Evolutionary conservation across 2,797 vertebrate genomes (phyloP), one percentile per base, ranked within the genome.

Genomic region (Tapirus indicus): DNA sequence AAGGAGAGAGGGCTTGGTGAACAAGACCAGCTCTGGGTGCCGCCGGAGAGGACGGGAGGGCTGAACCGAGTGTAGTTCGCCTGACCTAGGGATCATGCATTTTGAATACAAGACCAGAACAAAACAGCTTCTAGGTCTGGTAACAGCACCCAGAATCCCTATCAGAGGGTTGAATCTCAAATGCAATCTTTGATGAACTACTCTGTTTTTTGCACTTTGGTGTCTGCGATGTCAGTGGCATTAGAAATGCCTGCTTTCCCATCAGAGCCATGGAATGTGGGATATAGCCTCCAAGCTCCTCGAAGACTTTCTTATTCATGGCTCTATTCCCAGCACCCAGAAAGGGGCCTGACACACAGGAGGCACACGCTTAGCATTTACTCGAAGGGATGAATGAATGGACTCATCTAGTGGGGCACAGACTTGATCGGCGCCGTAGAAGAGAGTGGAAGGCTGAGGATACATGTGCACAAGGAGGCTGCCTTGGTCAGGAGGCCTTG

Each of bases 251-350:
- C 35, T 23, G 10, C 52, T 91, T 23, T 35, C 35, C 52, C 1
- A 0, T 0, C 6, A 32, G 54, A 62, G 60, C 27, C 69, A 2
- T 0, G 0, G 10, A 18, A 14, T 2, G 0, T 52, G 20, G n/a
- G 69, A 12, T 2, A 3, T 2, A 23, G 32, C 9, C 29, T 21
- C 10, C 0, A 4, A n/a, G 49, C 12, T 68, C 62, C 12, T 0
- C 21, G 4, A 38, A 12, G 17, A 5, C 44, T 12, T 80, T 72
- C 72, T 35, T 20, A 8, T 27, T 1, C 3, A 0, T 7, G 5
- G 29, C 41, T 91, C 47, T 69, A 7, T 41, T 38, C 58, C 60
- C 32, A 12, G 52, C 14, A 20, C 32, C 9, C 66, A 3, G 35
- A 47, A 35, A 2, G 17, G n/a, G 49, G 20, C 49, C 54, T 6